phyloP scores from a whole-genome alignment of 2,888 invertebrate species.

The Vandiemenella viatica region DNA sequence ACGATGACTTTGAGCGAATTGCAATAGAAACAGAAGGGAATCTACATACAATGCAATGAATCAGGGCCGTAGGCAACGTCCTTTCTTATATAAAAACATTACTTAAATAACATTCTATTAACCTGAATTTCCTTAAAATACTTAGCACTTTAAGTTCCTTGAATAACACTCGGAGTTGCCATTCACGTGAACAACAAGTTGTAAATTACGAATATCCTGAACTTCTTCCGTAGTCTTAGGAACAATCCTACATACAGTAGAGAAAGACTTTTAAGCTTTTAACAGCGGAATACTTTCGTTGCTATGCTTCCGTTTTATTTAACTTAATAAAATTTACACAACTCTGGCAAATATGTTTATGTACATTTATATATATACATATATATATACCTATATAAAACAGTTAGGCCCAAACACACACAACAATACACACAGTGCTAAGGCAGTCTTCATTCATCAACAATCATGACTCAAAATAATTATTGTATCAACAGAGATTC shows the following conservation, averaged over 20 bases:
- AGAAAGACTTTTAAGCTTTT: no score
- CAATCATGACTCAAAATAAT: slow-evolving; percentile 11
- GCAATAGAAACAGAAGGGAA: slow-evolving; percentile 10
- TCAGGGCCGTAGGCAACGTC: slow-evolving; percentile 12
- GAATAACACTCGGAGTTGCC: no score
- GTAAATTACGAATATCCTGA: no score
- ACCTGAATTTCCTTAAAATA: not conserved
- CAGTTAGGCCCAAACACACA: slow-evolving; percentile 16
- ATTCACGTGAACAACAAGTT: no score
- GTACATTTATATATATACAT: slow-evolving; percentile 11
- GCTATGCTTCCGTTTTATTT: slow-evolving; percentile 8
- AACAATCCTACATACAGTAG: no score
- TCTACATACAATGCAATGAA: slow-evolving; percentile 15
- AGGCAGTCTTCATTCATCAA: slow-evolving; percentile 16
- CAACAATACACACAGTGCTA: slow-evolving; percentile 12
- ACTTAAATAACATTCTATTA: not conserved
- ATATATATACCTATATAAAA: slow-evolving; percentile 13
- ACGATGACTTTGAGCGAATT: slow-evolving; percentile 13
- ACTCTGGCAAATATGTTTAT: slow-evolving; percentile 10
- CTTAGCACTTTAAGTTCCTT: not conserved
- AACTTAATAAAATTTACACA: slow-evolving; percentile 11
- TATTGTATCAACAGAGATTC: not conserved
- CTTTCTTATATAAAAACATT: slow-evolving; percentile 5
- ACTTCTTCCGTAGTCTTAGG: no score
- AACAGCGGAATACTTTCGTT: slow-evolving; percentile 3